Evolutionary conservation across 2,888 invertebrate genomes (phyloP).

Genomic region (Idaea biselata): DNA sequence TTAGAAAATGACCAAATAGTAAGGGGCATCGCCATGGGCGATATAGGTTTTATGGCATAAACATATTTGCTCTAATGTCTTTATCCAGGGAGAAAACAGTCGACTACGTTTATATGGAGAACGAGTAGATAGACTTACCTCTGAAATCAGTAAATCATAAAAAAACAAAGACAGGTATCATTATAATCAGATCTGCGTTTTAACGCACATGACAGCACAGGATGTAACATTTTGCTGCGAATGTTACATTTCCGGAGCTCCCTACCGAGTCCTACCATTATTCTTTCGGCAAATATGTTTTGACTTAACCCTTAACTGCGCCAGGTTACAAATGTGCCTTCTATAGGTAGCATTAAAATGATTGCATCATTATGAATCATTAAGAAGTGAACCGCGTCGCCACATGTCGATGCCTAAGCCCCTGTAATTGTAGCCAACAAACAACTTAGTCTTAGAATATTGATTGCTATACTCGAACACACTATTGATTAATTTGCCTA

Average conservation of each 20-base stretch:
- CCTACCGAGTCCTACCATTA: constrained; percentile 68
- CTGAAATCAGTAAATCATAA: neutral
- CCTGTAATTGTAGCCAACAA: constrained; percentile 11
- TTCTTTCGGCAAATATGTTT: constrained; percentile 77
- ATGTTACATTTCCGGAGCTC: constrained; percentile 63
- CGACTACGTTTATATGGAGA: too few species aligned
- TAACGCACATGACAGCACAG: constrained; percentile 54
- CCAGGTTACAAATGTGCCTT: constrained; percentile 44
- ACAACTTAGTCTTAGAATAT: constrained; percentile 17
- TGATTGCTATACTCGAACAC: constrained; percentile 17
- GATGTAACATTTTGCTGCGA: constrained; percentile 68
- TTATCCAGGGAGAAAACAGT: too few species aligned
- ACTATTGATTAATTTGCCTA: constrained; percentile 15
- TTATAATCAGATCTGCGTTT: constrained; percentile 6
- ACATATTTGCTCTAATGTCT: too few species aligned
- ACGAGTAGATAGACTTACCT: too few species aligned
- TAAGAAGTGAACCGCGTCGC: constrained; percentile 46
- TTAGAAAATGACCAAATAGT: too few species aligned
- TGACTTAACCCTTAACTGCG: constrained; percentile 68
- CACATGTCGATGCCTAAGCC: constrained; percentile 39
- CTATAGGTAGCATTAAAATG: constrained; percentile 48
- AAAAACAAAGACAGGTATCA: neutral
- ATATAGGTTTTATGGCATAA: too few species aligned
- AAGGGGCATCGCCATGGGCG: too few species aligned
- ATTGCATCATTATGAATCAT: constrained; percentile 65